phyloP scores from a whole-genome alignment of 2,113 vertebrate species.

The Callionymus lyra region DNA sequence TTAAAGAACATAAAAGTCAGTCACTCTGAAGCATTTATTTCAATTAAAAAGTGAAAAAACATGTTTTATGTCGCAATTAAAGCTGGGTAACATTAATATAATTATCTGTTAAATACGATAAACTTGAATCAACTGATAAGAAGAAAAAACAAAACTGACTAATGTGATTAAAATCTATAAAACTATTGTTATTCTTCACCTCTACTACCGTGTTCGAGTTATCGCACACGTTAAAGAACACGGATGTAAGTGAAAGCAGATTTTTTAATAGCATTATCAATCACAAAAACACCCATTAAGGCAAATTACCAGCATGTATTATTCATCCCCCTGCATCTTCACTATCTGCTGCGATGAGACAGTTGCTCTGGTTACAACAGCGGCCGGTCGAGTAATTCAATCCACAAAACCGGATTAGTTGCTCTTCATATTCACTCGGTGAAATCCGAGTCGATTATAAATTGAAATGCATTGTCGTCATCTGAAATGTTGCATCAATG shows the following conservation, averaged over 20 bases:
- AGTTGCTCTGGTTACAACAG: background rate
- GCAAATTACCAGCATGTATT: conserved; percentile 11
- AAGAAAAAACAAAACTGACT: too few species aligned
- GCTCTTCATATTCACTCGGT: conserved; percentile 7
- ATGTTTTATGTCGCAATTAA: too few species aligned
- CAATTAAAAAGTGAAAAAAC: too few species aligned
- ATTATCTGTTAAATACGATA: too few species aligned
- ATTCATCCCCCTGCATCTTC: conserved; percentile 2
- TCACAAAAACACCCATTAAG: background rate
- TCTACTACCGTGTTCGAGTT: too few species aligned
- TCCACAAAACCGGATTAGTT: conserved; percentile 8
- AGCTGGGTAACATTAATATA: too few species aligned
- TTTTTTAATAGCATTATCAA: background rate
- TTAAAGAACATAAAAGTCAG: too few species aligned
- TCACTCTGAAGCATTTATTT: too few species aligned
- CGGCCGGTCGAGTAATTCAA: conserved; percentile 8
- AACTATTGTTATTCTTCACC: background rate
- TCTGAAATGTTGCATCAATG: conserved; percentile 14
- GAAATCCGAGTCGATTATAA: conserved; percentile 28
- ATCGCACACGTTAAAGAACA: too few species aligned
- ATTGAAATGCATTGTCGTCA: conserved; percentile 13
- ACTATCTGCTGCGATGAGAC: conserved; percentile 2
- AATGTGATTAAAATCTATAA: too few species aligned
- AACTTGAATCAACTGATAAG: too few species aligned
- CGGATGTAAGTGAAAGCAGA: too few species aligned